Base-by-base conservation (phyloP, 2,113 vertebrate species). In the Vombatus ursinus region DNA sequence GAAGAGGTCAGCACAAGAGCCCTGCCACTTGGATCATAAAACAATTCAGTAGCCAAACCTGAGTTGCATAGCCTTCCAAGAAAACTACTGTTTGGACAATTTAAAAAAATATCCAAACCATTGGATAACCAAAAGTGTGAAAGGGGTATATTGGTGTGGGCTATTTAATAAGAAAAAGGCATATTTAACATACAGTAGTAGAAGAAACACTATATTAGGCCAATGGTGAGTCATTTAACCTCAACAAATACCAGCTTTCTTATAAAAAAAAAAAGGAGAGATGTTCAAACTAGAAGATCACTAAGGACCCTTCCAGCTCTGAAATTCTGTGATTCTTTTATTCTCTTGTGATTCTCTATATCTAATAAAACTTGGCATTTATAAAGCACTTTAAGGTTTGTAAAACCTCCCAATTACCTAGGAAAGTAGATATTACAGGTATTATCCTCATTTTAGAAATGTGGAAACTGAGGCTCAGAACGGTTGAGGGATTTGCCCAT, bases 11-110 rank as follows among this genome's bases (percentile, higher is more conserved):
- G 54, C 50, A 50, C 90, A 93, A 96, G 95, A 49, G 68, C n/a
- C n/a, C n/a, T n/a, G 68, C 19, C n/a, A 93, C 95, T 93, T 93
- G 89, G 91, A 48, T 52, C 90, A 25, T 84, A 93, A 97, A 97
- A 94, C 28, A 91, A 94, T 77, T 57, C 52, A 93, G 90, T 57
- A n/a, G 8, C 49, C 50, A 23, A 19, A 49, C 48, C 95, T 57
- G 12, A 92, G 48, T 52, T 44, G 90, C 14, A 57, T 22, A 91
- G 90, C 49, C 91, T 96, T 94, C 91, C 31, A 95, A 91, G 8
- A 48, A 49, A 94, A 89, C 44, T 90, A 77, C 52, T 52, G 24
- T 50, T 90, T 92, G 48, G 22, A 22, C 11, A 51, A 93, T 11
- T 11, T 57, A 57, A 57, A 57, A 53, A 95, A 25, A 51, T 89